Evolutionary conservation across 2,888 invertebrate genomes (phyloP).

Genomic region (Venusia cambrica): DNA sequence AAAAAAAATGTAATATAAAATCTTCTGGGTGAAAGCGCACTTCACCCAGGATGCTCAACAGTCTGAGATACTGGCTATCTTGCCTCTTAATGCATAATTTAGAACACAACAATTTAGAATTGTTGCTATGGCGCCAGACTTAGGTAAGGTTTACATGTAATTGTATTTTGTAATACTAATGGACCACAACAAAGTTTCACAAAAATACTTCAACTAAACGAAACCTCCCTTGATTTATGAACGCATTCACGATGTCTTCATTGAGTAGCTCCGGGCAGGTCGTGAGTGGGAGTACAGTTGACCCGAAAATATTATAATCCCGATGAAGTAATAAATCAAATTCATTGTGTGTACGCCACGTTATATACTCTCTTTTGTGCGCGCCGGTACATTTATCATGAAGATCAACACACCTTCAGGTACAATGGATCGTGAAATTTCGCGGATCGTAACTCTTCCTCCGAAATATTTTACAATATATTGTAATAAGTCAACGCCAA

Average conservation of each 20-base stretch:
- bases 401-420: conserved; percentile 44
- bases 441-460: conserved; percentile 24
- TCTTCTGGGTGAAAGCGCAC: too few relatives aligned
- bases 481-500: conserved; percentile 24
- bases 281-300: conserved; percentile 72
- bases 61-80: too few relatives aligned
- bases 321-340: conserved; percentile 75
- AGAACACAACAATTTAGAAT: too few relatives aligned
- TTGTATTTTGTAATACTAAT: too few relatives aligned
- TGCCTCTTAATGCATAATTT: too few relatives aligned
- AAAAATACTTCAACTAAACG: conserved; percentile 12
- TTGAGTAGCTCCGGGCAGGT: conserved; percentile 65
- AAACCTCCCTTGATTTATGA: conserved; percentile 57
- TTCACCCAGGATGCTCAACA: too few relatives aligned
- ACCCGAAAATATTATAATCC: conserved; percentile 65
- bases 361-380: conserved; percentile 58
- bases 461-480: conserved; percentile 21
- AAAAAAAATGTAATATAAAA: too few relatives aligned
- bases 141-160: too few relatives aligned
- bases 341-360: conserved; percentile 58
- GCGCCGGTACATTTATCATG: conserved; percentile 55
- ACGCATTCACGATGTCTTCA: conserved; percentile 70
- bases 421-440: conserved; percentile 38
- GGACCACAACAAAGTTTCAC: conserved; percentile 2
- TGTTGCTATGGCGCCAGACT: too few relatives aligned